phyloP scores from a whole-genome alignment of 2,888 invertebrate species.

The Trachelus tabidus region DNA sequence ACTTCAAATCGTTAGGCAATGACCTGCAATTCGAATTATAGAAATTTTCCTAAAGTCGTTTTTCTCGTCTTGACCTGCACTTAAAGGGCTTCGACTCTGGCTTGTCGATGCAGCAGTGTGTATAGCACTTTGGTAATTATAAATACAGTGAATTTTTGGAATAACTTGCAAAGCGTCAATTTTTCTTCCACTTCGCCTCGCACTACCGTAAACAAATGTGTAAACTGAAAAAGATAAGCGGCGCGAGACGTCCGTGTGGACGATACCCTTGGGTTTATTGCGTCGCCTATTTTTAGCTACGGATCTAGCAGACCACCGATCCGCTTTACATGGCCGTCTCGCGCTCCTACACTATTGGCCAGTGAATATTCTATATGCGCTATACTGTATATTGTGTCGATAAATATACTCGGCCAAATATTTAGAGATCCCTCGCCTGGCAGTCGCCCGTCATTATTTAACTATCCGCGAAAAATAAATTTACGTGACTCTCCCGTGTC shows the following conservation, averaged over 20 bases:
- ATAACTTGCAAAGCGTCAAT: neutral
- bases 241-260: slow-evolving; percentile 30
- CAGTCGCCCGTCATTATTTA: slow-evolving; percentile 17
- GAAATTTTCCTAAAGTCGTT: neutral
- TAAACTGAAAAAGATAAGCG: slow-evolving; percentile 29
- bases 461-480: slow-evolving; percentile 15
- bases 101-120: neutral
- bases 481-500: neutral
- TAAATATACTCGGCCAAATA: slow-evolving; percentile 48
- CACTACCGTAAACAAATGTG: neutral
- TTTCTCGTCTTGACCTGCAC: neutral
- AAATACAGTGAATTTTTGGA: neutral
- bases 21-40: neutral
- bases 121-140: neutral
- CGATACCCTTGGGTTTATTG: slow-evolving; percentile 52
- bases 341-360: neutral
- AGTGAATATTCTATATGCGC: neutral
- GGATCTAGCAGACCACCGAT: slow-evolving; percentile 41
- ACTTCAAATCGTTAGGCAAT: neutral
- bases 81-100: neutral
- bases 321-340: slow-evolving; percentile 18
- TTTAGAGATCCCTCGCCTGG: slow-evolving; percentile 40
- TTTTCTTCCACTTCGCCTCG: neutral
- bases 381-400: slow-evolving; percentile 23
- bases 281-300: slow-evolving; percentile 46